Evolutionary conservation across 2,797 vertebrate species (phyloP).

Genomic region (Schizopygopsis pylzovi): DNA sequence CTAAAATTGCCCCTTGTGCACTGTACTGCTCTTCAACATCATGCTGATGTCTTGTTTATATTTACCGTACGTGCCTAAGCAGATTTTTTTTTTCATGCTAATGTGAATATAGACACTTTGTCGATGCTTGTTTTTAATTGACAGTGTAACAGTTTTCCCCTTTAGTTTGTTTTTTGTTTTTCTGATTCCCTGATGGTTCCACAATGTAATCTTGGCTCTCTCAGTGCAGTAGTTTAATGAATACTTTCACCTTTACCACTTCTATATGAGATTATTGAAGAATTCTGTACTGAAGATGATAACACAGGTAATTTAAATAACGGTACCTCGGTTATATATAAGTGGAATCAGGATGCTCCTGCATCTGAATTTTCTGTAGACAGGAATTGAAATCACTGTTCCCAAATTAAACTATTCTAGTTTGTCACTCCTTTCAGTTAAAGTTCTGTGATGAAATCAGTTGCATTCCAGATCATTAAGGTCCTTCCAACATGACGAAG

Average conservation of each 20-base stretch:
- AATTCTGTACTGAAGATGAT: slow-evolving; percentile 5
- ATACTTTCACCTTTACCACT: slow-evolving; percentile 51
- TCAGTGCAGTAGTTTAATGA: slow-evolving; percentile 13
- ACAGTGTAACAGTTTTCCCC: slow-evolving; percentile 7
- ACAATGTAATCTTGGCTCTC: not conserved
- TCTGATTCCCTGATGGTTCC: not conserved
- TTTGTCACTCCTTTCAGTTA: slow-evolving; percentile 8
- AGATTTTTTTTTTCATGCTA: slow-evolving; percentile 55
- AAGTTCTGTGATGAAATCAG: slow-evolving; percentile 26
- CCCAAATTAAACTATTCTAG: not conserved
- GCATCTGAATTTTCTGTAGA: not conserved
- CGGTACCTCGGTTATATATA: not conserved
- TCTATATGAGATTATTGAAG: slow-evolving; percentile 12
- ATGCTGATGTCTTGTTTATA: slow-evolving; percentile 68
- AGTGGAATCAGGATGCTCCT: not conserved
- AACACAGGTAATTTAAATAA: not conserved
- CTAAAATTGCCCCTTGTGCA: slow-evolving; percentile 60
- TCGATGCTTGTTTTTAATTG: slow-evolving; percentile 44
- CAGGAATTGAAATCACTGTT: not conserved
- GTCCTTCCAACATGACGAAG: slow-evolving; percentile 59
- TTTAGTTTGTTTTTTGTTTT: slow-evolving; percentile 16
- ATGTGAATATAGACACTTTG: slow-evolving; percentile 42
- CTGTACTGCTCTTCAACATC: slow-evolving; percentile 56
- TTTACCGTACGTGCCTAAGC: slow-evolving; percentile 80
- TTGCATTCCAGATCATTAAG: slow-evolving; percentile 38